Evolutionary conservation across 2,888 invertebrate species (phyloP).

Genomic region (Netelia fuscicornis): DNA sequence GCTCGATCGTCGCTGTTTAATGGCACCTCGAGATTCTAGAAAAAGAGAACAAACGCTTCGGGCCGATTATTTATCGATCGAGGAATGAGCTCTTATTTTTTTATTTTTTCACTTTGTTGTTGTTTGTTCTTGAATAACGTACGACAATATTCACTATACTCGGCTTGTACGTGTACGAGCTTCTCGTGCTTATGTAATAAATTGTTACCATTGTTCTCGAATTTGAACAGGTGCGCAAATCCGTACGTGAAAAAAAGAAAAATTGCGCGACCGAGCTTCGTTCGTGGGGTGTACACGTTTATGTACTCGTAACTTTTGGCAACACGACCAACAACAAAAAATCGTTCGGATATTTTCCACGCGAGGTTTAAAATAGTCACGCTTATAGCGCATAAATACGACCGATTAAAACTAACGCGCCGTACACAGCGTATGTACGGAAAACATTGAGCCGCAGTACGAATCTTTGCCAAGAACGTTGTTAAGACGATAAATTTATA

Average conservation of each 20-base stretch:
- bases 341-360: not conserved
- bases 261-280: not conserved
- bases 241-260: not conserved
- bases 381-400: no score
- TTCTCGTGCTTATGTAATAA: slow-evolving; percentile 13
- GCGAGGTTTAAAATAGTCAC: not conserved
- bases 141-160: not conserved
- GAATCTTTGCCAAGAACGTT: no score
- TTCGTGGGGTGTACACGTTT: not conserved
- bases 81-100: slow-evolving; percentile 18
- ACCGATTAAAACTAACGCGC: no score
- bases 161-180: not conserved
- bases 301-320: not conserved
- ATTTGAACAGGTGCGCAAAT: slow-evolving; percentile 40
- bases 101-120: not conserved
- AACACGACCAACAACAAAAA: not conserved
- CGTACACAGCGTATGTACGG: no score
- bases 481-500: no score
- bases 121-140: not conserved
- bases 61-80: slow-evolving; percentile 41
- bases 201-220: slow-evolving; percentile 5
- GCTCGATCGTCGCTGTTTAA: slow-evolving; percentile 57
- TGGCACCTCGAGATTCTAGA: slow-evolving; percentile 73
- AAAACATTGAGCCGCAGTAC: no score
- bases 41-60: slow-evolving; percentile 31